Base-by-base conservation (phyloP, 2,888 invertebrate genomes). In the Sesia apiformis region DNA sequence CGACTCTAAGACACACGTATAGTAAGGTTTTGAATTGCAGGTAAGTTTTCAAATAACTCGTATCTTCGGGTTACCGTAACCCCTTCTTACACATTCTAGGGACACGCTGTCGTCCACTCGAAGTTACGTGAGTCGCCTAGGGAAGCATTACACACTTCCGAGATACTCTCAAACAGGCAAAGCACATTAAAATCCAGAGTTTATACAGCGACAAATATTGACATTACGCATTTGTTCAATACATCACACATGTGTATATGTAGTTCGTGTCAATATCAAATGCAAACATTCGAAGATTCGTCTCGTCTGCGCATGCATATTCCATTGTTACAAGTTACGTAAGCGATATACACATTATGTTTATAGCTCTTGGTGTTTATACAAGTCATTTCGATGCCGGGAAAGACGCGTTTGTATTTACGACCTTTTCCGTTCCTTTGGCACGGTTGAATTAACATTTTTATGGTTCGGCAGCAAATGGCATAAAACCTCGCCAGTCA, bases 361-460 rank as follows among this genome's bases (percentile, higher is more conserved):
- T 46, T 46, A 50, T 50, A 38, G 7, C 7, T 38, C 8, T 38
- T 38, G 6, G 23, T 8, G 50, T 50, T 23, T 50, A 50, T 50
- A 8, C 23, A n/a, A 52, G 40, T 52, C 52, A 40, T 40, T 52
- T 40, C 52, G 50, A 50, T 38, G 50, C 50, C 39, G 41, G 49
- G 39, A 57, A 57, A 57, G 49, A 55, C 54, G 58, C 66, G 59
- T 69, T 73, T 63, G 67, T 70, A 72, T 78, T 81, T 75, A 76
- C 72, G 75, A 74, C 65, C 64, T 64, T 68, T 69, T 70, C 67
- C 69, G 63, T 68, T 74, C 66, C 67, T 67, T 67, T 62, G 59
- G 62, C 64, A 65, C 69, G 69, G 69, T 65, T 69, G 69, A 79
- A 80, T 81, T 81, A 81, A 76, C 79, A 80, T 82, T 81, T 81